These are phyloP conservation scores for Thumatha senex DNA, from an alignment of 2,888 invertebrate genomes.

Conservation along the genomic window DNA sequence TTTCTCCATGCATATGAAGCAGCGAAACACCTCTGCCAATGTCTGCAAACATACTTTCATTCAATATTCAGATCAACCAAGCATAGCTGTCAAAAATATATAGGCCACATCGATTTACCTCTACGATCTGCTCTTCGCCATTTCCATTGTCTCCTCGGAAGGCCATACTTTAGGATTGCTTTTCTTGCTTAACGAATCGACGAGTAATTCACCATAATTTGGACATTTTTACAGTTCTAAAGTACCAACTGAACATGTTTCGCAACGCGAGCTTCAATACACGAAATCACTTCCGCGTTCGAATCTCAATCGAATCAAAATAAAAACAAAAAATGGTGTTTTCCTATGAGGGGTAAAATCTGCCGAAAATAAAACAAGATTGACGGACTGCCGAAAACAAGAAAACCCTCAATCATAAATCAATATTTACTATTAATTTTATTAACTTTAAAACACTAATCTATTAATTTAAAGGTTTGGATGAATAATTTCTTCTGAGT, in stretches of 20 bases:
- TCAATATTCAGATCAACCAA: constrained; percentile 45
- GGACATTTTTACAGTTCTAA: constrained; percentile 63
- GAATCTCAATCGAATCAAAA: constrained; percentile 70
- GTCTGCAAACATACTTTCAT: constrained; percentile 83
- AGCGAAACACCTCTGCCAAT: constrained; percentile 95
- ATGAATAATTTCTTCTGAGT: too few species aligned
- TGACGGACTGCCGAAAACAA: constrained; percentile 2
- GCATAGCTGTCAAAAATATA: constrained; percentile 59
- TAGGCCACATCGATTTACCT: constrained; percentile 84
- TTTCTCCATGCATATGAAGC: constrained; percentile 98
- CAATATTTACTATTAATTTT: neutral
- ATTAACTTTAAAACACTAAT: too few species aligned
- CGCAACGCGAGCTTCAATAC: constrained; percentile 68
- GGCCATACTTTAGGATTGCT: constrained; percentile 75
- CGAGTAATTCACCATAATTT: constrained; percentile 74
- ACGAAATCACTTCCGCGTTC: constrained; percentile 73
- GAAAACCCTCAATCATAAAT: neutral
- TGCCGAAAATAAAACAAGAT: constrained; percentile 13
- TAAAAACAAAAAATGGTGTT: constrained; percentile 63
- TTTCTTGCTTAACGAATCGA: constrained; percentile 53
- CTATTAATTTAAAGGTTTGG: too few species aligned
- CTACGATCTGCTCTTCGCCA: constrained; percentile 86
- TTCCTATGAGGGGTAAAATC: constrained; percentile 37
- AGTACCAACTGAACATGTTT: constrained; percentile 68
- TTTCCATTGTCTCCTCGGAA: constrained; percentile 84